These are phyloP conservation scores for Podarcis muralis DNA, from an alignment of 2,113 vertebrate species.

Conservation along the genomic window DNA sequence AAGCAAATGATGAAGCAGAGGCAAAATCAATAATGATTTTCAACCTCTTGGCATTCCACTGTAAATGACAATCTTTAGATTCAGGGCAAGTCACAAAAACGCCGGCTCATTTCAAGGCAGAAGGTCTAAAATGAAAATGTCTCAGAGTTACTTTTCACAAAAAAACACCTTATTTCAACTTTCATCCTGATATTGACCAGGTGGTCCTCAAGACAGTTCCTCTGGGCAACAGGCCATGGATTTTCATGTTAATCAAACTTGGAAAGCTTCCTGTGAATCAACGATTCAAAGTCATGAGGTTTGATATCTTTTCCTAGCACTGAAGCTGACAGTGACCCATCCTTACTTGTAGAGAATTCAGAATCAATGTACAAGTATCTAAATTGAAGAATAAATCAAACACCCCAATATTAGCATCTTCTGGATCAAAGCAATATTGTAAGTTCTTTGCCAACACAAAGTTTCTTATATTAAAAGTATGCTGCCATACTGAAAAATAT, in stretches of 20 bases:
- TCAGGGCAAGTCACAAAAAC: not conserved
- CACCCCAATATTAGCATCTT: not conserved
- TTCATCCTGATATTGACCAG: not conserved
- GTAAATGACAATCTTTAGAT: not conserved
- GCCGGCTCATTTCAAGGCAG: not conserved
- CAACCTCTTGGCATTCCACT: not conserved
- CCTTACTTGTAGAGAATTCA: not conserved
- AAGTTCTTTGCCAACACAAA: not conserved
- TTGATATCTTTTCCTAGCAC: not conserved
- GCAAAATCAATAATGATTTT: slow-evolving; percentile 9
- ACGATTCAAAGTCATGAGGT: not conserved
- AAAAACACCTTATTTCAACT: not conserved
- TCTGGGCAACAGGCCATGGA: not conserved
- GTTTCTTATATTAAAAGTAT: not conserved
- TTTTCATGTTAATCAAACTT: not conserved
- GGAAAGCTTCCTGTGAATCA: not conserved
- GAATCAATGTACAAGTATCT: slow-evolving; percentile 10
- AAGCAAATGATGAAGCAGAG: not conserved
- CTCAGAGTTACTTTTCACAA: not conserved
- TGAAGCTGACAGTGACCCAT: not conserved
- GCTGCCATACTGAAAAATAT: not conserved
- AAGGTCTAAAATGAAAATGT: not conserved
- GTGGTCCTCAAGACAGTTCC: not conserved
- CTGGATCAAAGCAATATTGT: not conserved
- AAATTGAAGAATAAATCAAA: slow-evolving; percentile 12